Conservation (phyloP, 2,797 vertebrate genomes). For the Steatocranus sp. region DNA sequence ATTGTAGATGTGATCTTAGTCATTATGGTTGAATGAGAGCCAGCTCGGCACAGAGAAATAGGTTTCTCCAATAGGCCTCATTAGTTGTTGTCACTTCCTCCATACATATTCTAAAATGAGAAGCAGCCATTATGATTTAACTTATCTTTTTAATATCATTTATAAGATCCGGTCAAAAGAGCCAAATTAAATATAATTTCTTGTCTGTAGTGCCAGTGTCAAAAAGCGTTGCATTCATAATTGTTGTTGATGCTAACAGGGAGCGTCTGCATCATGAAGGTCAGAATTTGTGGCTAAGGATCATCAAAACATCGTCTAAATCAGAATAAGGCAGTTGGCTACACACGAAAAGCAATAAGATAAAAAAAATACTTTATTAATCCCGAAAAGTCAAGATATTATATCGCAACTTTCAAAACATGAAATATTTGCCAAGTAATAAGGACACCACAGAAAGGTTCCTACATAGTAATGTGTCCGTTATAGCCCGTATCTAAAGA, state of each 20-base stretch:
- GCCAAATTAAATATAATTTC: not conserved
- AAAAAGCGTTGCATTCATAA: not conserved
- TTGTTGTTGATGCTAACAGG: not conserved
- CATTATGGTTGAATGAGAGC: conserved; percentile 50
- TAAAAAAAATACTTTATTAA: not conserved
- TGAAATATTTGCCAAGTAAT: not conserved
- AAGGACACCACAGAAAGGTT: not conserved
- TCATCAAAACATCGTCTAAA: not conserved
- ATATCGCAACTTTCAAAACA: not conserved
- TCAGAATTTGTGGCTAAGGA: not conserved
- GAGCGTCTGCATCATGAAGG: not conserved
- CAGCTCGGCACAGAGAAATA: conserved; percentile 30
- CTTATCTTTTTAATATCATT: conserved; percentile 20
- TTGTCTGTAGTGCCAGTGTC: not conserved
- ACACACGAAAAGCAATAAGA: not conserved
- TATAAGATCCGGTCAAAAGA: not conserved
- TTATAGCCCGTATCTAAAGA: not conserved
- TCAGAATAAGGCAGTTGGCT: not conserved
- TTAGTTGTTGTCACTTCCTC: conserved; percentile 44
- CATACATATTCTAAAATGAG: conserved; percentile 35
- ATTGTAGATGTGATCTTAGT: conserved; percentile 55
- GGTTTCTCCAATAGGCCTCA: conserved; percentile 19
- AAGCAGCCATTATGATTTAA: conserved; percentile 5
- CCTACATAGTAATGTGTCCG: not conserved
- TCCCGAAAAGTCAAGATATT: not conserved